Percentiles rank a stretch among this genome's conserved stretches.
These are phyloP conservation scores for Dolichomitus sp. DNA, from an alignment of 2,888 invertebrate species.

Conservation along the genomic window DNA sequence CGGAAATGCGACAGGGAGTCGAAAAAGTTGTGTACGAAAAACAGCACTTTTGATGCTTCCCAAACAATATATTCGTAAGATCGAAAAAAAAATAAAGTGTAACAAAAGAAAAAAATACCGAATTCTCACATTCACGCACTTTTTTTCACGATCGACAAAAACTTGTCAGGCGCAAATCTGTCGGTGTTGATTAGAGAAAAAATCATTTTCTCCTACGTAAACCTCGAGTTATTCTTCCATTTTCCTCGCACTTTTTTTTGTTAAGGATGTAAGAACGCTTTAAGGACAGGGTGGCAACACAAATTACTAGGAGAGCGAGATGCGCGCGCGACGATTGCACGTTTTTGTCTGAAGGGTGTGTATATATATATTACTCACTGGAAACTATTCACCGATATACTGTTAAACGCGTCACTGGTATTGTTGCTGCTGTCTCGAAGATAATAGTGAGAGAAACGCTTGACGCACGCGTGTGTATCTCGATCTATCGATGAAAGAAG, in stretches of 20 bases:
- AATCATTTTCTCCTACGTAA: background rate
- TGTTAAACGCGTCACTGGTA: no score
- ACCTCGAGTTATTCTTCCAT: no score
- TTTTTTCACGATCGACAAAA: background rate
- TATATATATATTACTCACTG: no score
- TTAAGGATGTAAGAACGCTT: no score
- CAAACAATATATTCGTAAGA: no score
- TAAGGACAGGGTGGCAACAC: no score
- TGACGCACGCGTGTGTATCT: background rate
- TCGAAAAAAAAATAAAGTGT: background rate
- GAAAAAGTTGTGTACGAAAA: background rate
- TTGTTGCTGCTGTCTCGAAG: background rate
- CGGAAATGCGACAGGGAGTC: background rate
- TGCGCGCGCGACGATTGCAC: background rate
- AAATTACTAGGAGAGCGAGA: no score
- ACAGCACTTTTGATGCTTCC: background rate
- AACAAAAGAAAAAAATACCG: background rate
- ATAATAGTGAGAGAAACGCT: background rate
- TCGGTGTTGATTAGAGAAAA: no score
- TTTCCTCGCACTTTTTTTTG: no score
- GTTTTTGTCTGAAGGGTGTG: background rate
- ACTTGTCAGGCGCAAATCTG: no score
- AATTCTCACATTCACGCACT: background rate
- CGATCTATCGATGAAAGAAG: slow-evolving; percentile 1
- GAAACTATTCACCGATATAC: no score